Conservation (phyloP, 2,888 invertebrate species). For the Pyrocoelia pectoralis region DNA sequence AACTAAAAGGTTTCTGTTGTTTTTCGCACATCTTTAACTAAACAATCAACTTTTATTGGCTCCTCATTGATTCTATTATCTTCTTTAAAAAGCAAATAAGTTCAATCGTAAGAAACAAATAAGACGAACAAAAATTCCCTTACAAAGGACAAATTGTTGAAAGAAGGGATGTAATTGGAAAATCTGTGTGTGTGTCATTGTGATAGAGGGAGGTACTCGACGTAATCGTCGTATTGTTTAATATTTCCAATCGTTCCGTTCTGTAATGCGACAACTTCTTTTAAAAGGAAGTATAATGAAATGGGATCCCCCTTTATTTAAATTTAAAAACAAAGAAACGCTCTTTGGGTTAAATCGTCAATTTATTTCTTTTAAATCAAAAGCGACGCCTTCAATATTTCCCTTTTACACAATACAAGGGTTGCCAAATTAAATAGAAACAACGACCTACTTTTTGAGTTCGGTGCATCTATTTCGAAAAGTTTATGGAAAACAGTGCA, state of each 20-base stretch:
- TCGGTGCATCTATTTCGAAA: no score
- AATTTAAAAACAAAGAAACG: no score
- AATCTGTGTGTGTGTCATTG: constrained; percentile 23
- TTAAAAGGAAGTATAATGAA: constrained; percentile 1
- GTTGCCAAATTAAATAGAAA: no score
- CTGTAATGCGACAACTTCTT: constrained; percentile 4
- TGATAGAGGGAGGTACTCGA: constrained; percentile 19
- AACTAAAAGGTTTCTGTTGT: constrained; percentile 61
- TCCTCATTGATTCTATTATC: constrained; percentile 16
- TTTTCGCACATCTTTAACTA: constrained; percentile 48
- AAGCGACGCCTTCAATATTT: no score
- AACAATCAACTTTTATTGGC: constrained; percentile 27
- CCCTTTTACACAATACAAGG: no score
- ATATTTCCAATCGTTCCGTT: constrained; percentile 15
- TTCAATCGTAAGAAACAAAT: background rate
- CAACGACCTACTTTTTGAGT: no score
- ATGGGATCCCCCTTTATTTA: no score
- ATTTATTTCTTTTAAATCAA: no score
- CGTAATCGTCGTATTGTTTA: constrained; percentile 26
- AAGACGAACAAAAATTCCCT: background rate
- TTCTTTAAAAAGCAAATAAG: background rate
- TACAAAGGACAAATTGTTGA: constrained; percentile 21
- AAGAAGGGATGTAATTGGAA: constrained; percentile 33
- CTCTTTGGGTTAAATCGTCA: no score
- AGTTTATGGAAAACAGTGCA: no score